A percentile compares a stretch with the other conserved stretches of the same genome.
Conservation (phyloP, 2,888 invertebrate species). For the Hesperia comma region DNA sequence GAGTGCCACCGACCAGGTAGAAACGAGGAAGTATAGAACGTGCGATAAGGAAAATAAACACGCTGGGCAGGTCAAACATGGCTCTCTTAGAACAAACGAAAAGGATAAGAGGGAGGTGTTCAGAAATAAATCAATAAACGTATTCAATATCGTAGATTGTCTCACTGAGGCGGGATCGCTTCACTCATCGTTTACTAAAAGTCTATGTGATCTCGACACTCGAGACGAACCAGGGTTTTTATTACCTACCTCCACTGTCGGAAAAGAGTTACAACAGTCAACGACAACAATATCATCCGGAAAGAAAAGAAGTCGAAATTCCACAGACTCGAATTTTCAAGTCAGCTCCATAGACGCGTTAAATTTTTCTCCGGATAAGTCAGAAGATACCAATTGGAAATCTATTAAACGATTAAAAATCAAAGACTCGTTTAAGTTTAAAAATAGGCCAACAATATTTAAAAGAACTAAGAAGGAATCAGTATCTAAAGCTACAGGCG, state of each 20-base stretch:
- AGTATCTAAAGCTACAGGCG: slow-evolving; percentile 68
- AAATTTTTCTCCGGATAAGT: slow-evolving; percentile 73
- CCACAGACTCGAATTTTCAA: slow-evolving; percentile 78
- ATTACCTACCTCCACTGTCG: slow-evolving; percentile 63
- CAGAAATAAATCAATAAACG: slow-evolving; percentile 79
- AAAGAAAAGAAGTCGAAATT: slow-evolving; percentile 79
- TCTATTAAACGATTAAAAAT: slow-evolving; percentile 80
- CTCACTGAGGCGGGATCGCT: slow-evolving; percentile 72
- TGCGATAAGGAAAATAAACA: slow-evolving; percentile 75
- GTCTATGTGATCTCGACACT: slow-evolving; percentile 75
- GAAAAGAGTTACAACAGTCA: slow-evolving; percentile 72
- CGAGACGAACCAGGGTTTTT: slow-evolving; percentile 71
- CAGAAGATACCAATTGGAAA: slow-evolving; percentile 79
- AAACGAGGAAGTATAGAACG: slow-evolving; percentile 60
- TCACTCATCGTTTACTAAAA: slow-evolving; percentile 76
- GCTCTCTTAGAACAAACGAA: slow-evolving; percentile 55
- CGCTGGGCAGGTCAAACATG: slow-evolving; percentile 57
- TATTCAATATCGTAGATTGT: slow-evolving; percentile 78
- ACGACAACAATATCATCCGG: slow-evolving; percentile 78
- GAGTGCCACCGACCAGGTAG: slow-evolving; percentile 56
- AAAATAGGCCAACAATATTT: slow-evolving; percentile 78
- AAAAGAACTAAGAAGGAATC: slow-evolving; percentile 76
- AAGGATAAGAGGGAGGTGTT: slow-evolving; percentile 79
- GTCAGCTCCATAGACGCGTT: slow-evolving; percentile 66
- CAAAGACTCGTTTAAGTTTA: slow-evolving; percentile 81